Base-by-base conservation (phyloP, 2,888 invertebrate genomes). In the Microchrysa polita region DNA sequence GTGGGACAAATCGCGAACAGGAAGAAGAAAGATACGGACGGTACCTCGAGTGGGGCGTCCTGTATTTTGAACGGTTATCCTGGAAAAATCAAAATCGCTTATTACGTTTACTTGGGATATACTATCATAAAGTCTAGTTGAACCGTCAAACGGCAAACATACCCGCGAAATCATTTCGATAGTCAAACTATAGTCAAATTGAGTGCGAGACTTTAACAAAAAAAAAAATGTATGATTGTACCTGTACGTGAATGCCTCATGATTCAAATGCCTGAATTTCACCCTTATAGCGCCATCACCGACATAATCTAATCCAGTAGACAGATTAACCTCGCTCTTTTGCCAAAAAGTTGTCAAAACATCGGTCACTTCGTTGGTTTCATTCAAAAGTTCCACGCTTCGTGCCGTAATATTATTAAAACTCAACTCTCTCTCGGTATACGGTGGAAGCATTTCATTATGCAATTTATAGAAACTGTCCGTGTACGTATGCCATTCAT, bases 301-400 rank as follows among this genome's bases (percentile, higher is more conserved):
- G 1, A 88, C 87, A 82, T 93, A 93, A 84, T 93, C 93, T 69
- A 93, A 86, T 0, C 93, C 93, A 12, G 91, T 87, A 0, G 92
- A 90, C n/a, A 93, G 81, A 80, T 93, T 90, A 55, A 93, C 87
- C 79, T 92, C 91, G 77, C 91, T 91, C 81, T 88, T 87, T 87
- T 90, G 90, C 92, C 93, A 93, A 86, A 87, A 90, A 0, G 92
- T 92, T 78, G 86, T 86, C 14, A 93, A 80, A 1, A 82, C 81
- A 81, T 92, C 91, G 0, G 42, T 52, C 9, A 16, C 0, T 16
- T 22, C 14, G 10, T 42, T 23, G 1, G 67, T 22, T 18, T 44
- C 34, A 42, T 57, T 67, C 79, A 79, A 1, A 10, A 69, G 34
- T 82, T 69, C 12, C 23, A 73, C 12, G 14, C 18, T 67, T 18